Evolutionary conservation across 1,140 invertebrate genomes (phyloP).

Genomic region (Drosophila simulans): DNA sequence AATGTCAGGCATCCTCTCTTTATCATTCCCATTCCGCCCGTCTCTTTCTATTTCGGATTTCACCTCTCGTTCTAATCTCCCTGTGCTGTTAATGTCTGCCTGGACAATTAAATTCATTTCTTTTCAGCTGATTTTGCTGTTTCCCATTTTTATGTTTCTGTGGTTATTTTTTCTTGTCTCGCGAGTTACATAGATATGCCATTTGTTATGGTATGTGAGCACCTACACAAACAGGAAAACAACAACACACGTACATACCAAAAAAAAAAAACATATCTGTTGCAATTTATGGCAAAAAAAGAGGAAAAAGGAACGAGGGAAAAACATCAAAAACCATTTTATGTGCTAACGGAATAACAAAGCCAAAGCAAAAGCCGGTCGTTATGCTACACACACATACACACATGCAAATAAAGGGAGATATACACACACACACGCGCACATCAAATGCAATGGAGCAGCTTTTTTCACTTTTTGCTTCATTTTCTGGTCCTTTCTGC

Average conservation of each 20-base stretch:
- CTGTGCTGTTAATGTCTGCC: constrained; percentile 31
- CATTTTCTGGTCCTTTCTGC: constrained; percentile 56
- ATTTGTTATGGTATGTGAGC: constrained; percentile 35
- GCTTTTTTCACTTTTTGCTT: constrained; percentile 34
- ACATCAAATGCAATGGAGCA: constrained; percentile 73
- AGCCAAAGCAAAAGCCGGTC: constrained; percentile 66
- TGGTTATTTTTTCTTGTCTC: background rate
- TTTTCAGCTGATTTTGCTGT: constrained; percentile 32
- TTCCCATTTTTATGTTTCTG: background rate
- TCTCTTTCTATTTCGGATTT: background rate
- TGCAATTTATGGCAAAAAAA: constrained; percentile 66
- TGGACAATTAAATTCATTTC: constrained; percentile 39
- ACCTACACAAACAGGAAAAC: constrained; percentile 8
- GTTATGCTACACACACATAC: constrained; percentile 26
- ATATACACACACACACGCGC: constrained; percentile 24
- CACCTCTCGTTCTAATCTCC: constrained; percentile 13
- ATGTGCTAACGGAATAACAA: constrained; percentile 77
- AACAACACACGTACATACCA: constrained; percentile 10
- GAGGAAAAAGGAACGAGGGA: constrained; percentile 3
- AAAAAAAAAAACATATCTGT: constrained; percentile 37
- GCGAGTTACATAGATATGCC: constrained; percentile 21
- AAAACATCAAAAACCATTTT: constrained; percentile 68
- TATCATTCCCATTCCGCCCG: background rate
- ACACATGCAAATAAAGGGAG: constrained; percentile 3
- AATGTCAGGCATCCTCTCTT: constrained; percentile 11